A percentile compares a stretch with the other conserved stretches of the same genome.
These are phyloP conservation scores for Andrena minutula DNA, from an alignment of 2,888 invertebrate genomes.

Conservation along the genomic window DNA sequence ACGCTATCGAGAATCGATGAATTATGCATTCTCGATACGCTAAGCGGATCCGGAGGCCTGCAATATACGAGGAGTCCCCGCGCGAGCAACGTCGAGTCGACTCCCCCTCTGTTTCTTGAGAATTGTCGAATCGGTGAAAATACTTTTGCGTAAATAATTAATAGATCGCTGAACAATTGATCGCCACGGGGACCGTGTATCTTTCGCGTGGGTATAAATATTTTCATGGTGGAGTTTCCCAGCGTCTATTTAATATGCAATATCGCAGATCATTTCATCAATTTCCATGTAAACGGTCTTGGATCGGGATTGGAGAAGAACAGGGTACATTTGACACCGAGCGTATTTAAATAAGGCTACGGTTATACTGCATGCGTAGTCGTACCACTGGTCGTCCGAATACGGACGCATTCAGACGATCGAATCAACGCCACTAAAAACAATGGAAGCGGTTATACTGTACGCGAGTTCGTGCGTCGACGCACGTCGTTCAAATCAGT, in stretches of 20 bases:
- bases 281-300: no score
- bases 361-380: no score
- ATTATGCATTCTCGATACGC: conserved; percentile 51
- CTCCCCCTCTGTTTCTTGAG: neutral
- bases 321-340: no score
- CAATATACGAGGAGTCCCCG: conserved; percentile 21
- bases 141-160: conserved; percentile 13
- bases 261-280: neutral
- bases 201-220: conserved; percentile 16
- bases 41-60: conserved; percentile 44
- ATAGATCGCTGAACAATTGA: conserved; percentile 28
- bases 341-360: no score
- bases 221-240: conserved; percentile 19
- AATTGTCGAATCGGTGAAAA: conserved; percentile 10
- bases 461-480: no score
- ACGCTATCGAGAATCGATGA: conserved; percentile 41
- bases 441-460: no score
- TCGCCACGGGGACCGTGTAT: neutral
- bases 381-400: no score
- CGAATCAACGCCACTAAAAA: no score
- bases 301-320: no score
- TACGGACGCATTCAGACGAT: no score
- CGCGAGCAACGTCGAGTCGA: neutral
- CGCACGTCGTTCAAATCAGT: no score
- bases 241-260: conserved; percentile 44